phyloP scores from a whole-genome alignment of 2,113 vertebrate species.

The Picathartes gymnocephalus region DNA sequence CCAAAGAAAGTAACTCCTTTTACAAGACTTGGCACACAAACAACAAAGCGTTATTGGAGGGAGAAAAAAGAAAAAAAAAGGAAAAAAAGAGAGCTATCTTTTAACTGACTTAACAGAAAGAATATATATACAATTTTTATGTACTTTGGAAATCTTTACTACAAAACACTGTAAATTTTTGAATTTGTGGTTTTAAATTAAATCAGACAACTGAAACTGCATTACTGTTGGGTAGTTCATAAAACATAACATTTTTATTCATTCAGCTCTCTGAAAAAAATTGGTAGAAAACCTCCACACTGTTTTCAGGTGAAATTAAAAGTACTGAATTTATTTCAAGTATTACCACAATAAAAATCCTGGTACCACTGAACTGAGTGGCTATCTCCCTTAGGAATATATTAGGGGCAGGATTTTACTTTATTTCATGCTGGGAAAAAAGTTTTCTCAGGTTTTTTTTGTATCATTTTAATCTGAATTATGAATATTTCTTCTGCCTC shows the following conservation, averaged over 20 bases:
- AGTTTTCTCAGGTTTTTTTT: neutral
- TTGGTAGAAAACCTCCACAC: neutral
- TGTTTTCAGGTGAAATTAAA: neutral
- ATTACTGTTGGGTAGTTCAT: neutral
- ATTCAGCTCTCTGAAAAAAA: neutral
- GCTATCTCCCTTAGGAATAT: neutral
- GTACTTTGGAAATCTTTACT: neutral
- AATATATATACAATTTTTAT: neutral
- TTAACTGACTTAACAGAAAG: neutral
- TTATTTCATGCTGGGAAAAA: neutral
- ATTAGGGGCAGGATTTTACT: neutral
- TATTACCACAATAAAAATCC: neutral
- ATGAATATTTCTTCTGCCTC: neutral
- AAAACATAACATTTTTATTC: neutral
- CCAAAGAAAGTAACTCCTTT: neutral
- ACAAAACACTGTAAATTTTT: neutral
- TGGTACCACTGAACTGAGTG: neutral
- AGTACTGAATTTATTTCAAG: neutral
- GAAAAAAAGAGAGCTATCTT: neutral
- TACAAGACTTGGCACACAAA: neutral
- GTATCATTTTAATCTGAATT: neutral
- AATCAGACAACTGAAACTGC: neutral
- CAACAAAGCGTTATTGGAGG: neutral
- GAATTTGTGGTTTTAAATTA: neutral
- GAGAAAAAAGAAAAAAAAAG: rapidly evolving